Percentiles rank a stretch among this genome's conserved stretches.
These are phyloP conservation scores for Ptychadena robeensis DNA, from an alignment of 2,797 vertebrate species.

Conservation along the genomic window DNA sequence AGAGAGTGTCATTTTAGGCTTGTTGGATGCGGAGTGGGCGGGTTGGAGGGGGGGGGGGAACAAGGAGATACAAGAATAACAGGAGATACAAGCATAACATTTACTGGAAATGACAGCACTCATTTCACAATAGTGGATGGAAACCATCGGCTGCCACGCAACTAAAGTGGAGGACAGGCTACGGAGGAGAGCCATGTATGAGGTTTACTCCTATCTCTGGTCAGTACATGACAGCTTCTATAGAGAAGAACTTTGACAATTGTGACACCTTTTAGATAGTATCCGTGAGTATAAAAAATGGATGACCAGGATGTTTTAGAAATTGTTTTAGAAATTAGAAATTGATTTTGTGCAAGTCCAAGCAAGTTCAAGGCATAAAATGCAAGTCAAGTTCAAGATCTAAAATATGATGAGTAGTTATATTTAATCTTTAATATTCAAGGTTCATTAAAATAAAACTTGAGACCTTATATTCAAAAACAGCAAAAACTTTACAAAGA, in stretches of 20 bases:
- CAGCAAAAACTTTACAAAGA: too few species aligned
- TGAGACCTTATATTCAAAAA: too few species aligned
- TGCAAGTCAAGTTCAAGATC: too few species aligned
- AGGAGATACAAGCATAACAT: slow-evolving; percentile 1
- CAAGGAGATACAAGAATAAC: slow-evolving; percentile 3
- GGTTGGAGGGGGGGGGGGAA: slow-evolving; percentile 8
- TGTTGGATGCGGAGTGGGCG: slow-evolving; percentile 41
- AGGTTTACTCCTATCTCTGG: background rate
- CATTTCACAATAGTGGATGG: slow-evolving; percentile 6
- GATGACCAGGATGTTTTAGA: too few species aligned
- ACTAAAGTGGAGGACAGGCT: background rate
- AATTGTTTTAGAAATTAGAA: too few species aligned
- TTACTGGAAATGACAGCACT: slow-evolving; percentile 45
- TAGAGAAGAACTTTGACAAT: background rate
- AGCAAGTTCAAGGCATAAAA: too few species aligned
- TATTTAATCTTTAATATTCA: too few species aligned
- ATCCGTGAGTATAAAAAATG: too few species aligned
- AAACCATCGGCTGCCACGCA: slow-evolving; percentile 23
- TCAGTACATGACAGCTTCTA: slow-evolving; percentile 11
- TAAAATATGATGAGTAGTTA: too few species aligned
- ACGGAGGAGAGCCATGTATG: background rate
- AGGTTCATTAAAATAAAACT: too few species aligned
- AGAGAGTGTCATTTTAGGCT: slow-evolving; percentile 48
- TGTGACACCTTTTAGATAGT: too few species aligned
- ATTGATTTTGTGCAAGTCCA: too few species aligned